Base-by-base conservation (phyloP, 2,888 invertebrate species). In the Nymphalis c-album region DNA sequence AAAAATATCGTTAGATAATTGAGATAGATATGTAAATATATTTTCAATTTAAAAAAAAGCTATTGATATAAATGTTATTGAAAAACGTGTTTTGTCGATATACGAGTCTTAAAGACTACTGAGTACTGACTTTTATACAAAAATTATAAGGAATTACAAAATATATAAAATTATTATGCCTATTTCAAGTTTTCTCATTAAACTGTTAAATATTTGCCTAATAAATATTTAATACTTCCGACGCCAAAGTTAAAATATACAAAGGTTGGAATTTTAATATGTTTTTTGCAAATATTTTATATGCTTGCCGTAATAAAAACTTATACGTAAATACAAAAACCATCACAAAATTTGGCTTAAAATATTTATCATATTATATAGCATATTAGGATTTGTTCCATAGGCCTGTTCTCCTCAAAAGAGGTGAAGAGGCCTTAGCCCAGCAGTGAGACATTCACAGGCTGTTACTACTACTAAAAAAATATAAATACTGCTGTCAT, bases 141-240 rank as follows among this genome's bases (percentile, higher is more conserved):
- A 26, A 51, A 20, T 5, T 51, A 6, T 51, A 16, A 51, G 51
- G 17, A 51, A 22, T 51, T 1, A 51, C 13, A 10, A 22, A 26
- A 51, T 22, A 20, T 16, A 51, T 13, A 6, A 10, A 51, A 51
- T 26, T 22, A 26, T 51, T 51, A 22, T 26, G 22, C 22, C 13
- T 13, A 40, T 40, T 40, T 51, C 20, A 51, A 4, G 51, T 51
- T 51, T 18, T 51, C 51, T 17, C 51, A 51, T 51, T 51, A 26
- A 20, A 22, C 22, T 51, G 22, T 51, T 20, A 51, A 51, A 51
- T 7, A 51, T 51, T 51, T 20, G 51, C 51, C 22, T 22, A 51
- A 51, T 51, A 51, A 22, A 22, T 22, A 20, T 51, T 51, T 26
- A 51, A 26, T 51, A 51, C 51, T 51, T 51, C 51, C 51, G 51